Evolutionary conservation across 35 echinoderm and acorn worm genomes (phyloP).

Genomic region (Hemicentrotus pulcherrimus): DNA sequence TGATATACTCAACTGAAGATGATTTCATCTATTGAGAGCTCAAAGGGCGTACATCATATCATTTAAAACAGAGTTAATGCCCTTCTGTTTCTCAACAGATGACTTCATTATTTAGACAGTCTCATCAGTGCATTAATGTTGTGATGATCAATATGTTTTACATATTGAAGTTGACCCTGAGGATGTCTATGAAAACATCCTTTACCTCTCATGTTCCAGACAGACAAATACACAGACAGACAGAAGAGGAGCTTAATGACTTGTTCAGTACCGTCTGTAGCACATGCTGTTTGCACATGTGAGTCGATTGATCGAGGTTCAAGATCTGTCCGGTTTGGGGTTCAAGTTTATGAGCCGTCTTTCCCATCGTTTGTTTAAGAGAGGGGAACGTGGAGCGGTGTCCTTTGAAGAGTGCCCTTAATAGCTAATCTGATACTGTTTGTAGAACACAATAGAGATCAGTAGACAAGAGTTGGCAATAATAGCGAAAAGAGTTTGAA

Average conservation of each 20-base stretch:
- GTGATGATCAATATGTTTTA: no score
- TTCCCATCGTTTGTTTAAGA: conserved; percentile 5
- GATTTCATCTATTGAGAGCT: no score
- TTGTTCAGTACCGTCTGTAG: not conserved
- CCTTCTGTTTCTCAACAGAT: no score
- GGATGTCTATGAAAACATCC: no score
- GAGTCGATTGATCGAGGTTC: not conserved
- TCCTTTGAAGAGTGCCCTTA: not conserved
- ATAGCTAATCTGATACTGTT: conserved; percentile 10
- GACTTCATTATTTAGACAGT: no score
- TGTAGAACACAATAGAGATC: not conserved
- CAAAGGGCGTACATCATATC: no score
- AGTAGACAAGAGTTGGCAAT: not conserved
- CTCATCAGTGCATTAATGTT: no score
- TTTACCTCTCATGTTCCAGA: not conserved
- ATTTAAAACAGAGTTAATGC: no score
- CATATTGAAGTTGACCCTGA: no score
- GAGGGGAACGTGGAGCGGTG: not conserved
- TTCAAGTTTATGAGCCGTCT: not conserved
- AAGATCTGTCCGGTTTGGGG: not conserved
- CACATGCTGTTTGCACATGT: conserved; percentile 3
- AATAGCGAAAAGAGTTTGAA: not conserved
- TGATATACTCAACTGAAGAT: no score
- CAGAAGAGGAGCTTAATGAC: not conserved
- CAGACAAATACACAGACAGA: not conserved